phyloP scores from a whole-genome alignment of 2,113 vertebrate genomes.

The Ranitomeya imitator region DNA sequence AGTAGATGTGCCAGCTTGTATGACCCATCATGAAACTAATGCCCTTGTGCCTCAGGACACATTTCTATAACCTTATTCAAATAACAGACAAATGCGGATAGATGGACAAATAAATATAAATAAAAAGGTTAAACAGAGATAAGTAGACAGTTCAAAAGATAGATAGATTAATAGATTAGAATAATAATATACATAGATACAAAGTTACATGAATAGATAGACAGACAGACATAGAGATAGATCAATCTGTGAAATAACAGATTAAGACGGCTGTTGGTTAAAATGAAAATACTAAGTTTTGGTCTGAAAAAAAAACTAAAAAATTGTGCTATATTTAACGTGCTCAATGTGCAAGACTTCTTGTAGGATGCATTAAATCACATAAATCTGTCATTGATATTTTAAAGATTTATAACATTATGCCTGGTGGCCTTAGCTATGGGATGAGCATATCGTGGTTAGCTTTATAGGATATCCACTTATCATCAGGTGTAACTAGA shows the following conservation, averaged over 20 bases:
- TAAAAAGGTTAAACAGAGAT: too few relatives aligned
- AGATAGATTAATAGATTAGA: too few relatives aligned
- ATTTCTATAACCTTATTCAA: too few relatives aligned
- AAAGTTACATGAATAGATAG: too few relatives aligned
- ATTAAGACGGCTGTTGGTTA: background rate
- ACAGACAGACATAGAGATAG: too few relatives aligned
- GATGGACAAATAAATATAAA: too few relatives aligned
- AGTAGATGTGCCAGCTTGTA: too few relatives aligned
- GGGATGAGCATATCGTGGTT: conserved; percentile 40
- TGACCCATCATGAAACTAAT: too few relatives aligned
- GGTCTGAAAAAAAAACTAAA: background rate
- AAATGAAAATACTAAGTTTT: background rate
- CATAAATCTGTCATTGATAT: conserved; percentile 52
- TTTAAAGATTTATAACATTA: conserved; percentile 54
- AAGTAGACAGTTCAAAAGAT: too few relatives aligned
- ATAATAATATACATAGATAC: too few relatives aligned
- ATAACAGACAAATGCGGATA: too few relatives aligned
- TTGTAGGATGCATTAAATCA: conserved; percentile 33
- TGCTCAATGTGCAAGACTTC: background rate
- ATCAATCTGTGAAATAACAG: background rate
- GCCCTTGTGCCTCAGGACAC: too few relatives aligned
- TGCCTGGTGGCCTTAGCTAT: conserved; percentile 36
- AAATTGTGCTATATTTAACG: background rate
- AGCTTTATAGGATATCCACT: conserved; percentile 54
- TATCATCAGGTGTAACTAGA: conserved; percentile 42